These are phyloP conservation scores for Schrankia costaestrigalis DNA, from an alignment of 2,888 invertebrate species.

Conservation along the genomic window DNA sequence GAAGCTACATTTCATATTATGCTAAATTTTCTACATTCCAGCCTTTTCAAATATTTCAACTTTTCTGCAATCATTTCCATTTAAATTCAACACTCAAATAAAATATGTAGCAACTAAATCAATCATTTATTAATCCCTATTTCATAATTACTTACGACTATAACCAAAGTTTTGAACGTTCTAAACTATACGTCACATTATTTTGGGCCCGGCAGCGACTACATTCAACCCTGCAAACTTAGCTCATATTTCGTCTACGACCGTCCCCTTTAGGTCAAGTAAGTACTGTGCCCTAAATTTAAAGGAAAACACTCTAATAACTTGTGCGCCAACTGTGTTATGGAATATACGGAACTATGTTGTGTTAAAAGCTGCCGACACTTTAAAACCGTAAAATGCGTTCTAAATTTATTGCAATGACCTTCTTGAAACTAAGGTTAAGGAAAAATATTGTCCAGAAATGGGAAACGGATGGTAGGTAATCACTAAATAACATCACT, in stretches of 20 bases:
- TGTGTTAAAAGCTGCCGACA: constrained; percentile 1
- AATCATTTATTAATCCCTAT: constrained; percentile 1
- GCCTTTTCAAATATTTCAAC: no score
- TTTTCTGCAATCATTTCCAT: no score
- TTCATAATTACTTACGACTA: constrained; percentile 24
- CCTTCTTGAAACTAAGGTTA: no score
- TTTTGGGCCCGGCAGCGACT: constrained; percentile 39
- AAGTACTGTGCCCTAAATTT: constrained; percentile 69
- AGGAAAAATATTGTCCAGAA: no score
- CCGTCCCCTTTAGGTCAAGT: constrained; percentile 63
- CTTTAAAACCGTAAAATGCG: neutral
- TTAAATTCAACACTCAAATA: no score
- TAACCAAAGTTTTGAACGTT: constrained; percentile 28
- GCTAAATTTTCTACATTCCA: no score
- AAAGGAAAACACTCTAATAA: constrained; percentile 70
- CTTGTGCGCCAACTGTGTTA: constrained; percentile 48
- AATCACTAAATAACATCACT: no score
- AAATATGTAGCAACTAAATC: no score
- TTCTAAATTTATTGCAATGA: no score
- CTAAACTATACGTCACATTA: constrained; percentile 34
- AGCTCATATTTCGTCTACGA: constrained; percentile 57
- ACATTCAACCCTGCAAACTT: constrained; percentile 48
- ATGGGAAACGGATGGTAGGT: no score
- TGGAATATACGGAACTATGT: constrained; percentile 12
- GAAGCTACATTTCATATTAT: no score